Evolutionary conservation across 1,140 invertebrate genomes (phyloP), one percentile per base, ranked within the genome.

Genomic region (Riptortus pedestris): DNA sequence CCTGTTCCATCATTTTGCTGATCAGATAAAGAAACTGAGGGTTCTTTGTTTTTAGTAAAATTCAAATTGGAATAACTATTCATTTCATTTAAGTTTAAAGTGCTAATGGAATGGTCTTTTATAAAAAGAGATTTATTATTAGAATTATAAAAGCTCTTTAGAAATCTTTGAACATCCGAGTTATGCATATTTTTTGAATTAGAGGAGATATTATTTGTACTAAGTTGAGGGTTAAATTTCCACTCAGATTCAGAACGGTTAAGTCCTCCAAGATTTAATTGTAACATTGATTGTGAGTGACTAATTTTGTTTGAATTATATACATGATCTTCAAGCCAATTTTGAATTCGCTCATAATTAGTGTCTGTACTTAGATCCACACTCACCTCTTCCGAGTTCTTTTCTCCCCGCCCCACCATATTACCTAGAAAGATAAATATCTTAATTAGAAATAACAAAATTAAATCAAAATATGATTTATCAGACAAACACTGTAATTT

Each of bases 391-490:
- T 78, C 78, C 58, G 76, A 76, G 62, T 77, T 77, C 70, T 79
- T 77, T 69, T 79, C 77, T 66, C 79, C 78, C 29, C 75, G 73
- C 62, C 74, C 75, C 38, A 73, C 73, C 63, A 77, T 31, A 26
- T 59, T 45, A 65, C 31, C 63, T 66, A 38, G 26, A 66, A 66
- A 33, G 18, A 59, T 59, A 20, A 18, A 29, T n/a, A 59, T 33
- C 7, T 51, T 9, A 60, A 60, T 60, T 16, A 38, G 18, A 60
- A 5, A 29, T 7, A 51, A 51, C 18, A 20, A 20, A 63, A 16
- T 27, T n/a, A n/a, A n/a, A n/a, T n/a, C n/a, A n/a, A n/a, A n/a
- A n/a, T n/a, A n/a, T n/a, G n/a, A n/a, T n/a, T n/a, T n/a, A n/a
- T n/a, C n/a, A n/a, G n/a, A n/a, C n/a, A n/a, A n/a, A n/a, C n/a